phyloP scores from a whole-genome alignment of 2,888 invertebrate species.

The Polylopha cassiicola region DNA sequence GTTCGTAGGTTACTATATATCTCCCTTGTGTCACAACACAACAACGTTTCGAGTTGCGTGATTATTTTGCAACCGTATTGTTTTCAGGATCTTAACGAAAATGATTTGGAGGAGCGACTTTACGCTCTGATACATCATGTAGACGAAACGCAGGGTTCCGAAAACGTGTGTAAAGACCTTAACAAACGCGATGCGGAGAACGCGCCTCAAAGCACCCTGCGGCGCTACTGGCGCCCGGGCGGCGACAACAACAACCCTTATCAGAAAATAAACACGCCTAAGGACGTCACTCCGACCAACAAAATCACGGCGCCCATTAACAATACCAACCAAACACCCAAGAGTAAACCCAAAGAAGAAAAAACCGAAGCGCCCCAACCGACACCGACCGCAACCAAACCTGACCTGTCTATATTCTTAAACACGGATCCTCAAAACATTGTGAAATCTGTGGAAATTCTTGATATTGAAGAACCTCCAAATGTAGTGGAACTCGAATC shows the following conservation, averaged over 20 bases:
- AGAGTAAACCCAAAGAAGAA: constrained; percentile 47
- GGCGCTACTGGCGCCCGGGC: constrained; percentile 63
- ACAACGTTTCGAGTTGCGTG: constrained; percentile 7
- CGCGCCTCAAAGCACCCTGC: constrained; percentile 49
- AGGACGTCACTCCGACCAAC: constrained; percentile 25
- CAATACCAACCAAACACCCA: constrained; percentile 30
- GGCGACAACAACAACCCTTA: constrained; percentile 39
- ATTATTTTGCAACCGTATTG: constrained; percentile 40
- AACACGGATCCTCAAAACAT: constrained; percentile 46
- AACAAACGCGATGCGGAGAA: constrained; percentile 40
- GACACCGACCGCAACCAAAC: too few species aligned
- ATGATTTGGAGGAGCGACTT: constrained; percentile 68
- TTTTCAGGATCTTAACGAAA: constrained; percentile 70
- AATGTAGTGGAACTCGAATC: constrained; percentile 50
- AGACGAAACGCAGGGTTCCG: constrained; percentile 54
- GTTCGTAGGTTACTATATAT: constrained; percentile 53
- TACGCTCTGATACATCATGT: constrained; percentile 71
- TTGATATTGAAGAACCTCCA: constrained; percentile 45
- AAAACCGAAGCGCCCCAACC: constrained; percentile 31
- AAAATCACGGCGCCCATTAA: constrained; percentile 25
- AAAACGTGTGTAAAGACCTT: constrained; percentile 33
- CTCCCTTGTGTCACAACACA: constrained; percentile 58
- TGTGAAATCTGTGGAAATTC: constrained; percentile 52
- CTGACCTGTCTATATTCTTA: constrained; percentile 51
- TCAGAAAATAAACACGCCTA: constrained; percentile 46